Percentiles rank a stretch among this genome's conserved stretches.
phyloP scores from a whole-genome alignment of 1,140 invertebrate genomes.

The Oedothorax gibbosus region DNA sequence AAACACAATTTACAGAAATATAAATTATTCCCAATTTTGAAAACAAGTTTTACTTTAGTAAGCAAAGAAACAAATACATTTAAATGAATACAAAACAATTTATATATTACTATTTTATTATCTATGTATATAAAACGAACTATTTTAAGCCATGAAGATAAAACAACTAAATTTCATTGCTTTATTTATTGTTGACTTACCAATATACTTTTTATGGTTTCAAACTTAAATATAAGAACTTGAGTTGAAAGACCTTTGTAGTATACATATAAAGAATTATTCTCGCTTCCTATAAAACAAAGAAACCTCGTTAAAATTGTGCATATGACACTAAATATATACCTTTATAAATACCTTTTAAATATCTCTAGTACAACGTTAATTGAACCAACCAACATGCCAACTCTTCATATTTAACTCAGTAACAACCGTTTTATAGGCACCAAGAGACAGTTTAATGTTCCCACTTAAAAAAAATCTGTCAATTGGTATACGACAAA shows the following conservation, averaged over 20 bases:
- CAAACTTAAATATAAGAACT: conserved; percentile 89
- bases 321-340: too few species aligned
- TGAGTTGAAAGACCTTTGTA: conserved; percentile 91
- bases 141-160: neutral
- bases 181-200: conserved; percentile 66
- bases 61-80: neutral
- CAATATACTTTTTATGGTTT: conserved; percentile 82
- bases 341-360: too few species aligned
- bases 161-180: neutral
- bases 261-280: conserved; percentile 94
- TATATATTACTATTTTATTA: neutral
- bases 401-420: too few species aligned
- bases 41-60: neutral
- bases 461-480: too few species aligned
- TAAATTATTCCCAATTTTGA: neutral
- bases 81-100: neutral
- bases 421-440: too few species aligned
- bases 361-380: too few species aligned
- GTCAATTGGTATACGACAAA: too few species aligned
- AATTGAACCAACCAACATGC: too few species aligned
- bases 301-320: neutral
- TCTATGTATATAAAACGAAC: neutral
- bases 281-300: conserved; percentile 79
- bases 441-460: too few species aligned
- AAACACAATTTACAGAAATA: conserved; percentile 37